Base-by-base conservation (phyloP, 2,113 vertebrate species). In the Ailurus styani region DNA sequence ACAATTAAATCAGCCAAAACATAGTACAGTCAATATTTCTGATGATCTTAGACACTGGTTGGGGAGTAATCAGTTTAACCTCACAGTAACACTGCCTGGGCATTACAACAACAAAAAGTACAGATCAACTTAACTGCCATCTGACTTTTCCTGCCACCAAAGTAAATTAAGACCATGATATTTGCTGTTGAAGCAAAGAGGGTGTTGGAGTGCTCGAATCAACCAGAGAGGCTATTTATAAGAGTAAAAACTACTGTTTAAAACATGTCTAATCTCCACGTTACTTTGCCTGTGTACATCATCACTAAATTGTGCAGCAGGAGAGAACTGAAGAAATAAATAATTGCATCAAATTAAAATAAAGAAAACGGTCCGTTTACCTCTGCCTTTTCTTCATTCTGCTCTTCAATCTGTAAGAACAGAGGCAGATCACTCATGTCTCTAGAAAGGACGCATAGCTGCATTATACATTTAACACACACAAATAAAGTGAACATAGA, bases 151-250 rank as follows among this genome's bases (percentile, higher is more conserved):
- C 79, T 91, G 57, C 60, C 57, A 64, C 62, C 34, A 78, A 68
- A 94, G 50, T 90, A 93, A 94, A 60, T 83, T 68, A 90, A 91
- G 52, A 93, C 93, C 55, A 91, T 90, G 52, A 47, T 15, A 21
- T 34, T 68, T 94, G 34, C 55, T 79, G 7, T 37, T 64, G 47
- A 66, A 23, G 42, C 75, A 94, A 78, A 78, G n/a, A 66, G 31
- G n/a, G 7, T 89, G 21, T 83, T 72, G 54, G 79, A 54, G 45
- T 47, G 17, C 13, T 54, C 77, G 31, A 72, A 45, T 90, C 70
- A 85, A 5, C 10, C 45, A 79, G 52, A 77, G 7, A 96, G 5
- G 13, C 29, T 75, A 70, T 23, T 21, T 84, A 42, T 10, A 37
- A 34, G 55, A 78, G 12, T 82, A 31, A 94, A 94, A 91, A 37